These are phyloP conservation scores for Fratercula arctica DNA, from an alignment of 2,797 vertebrate genomes.

Conservation along the genomic window DNA sequence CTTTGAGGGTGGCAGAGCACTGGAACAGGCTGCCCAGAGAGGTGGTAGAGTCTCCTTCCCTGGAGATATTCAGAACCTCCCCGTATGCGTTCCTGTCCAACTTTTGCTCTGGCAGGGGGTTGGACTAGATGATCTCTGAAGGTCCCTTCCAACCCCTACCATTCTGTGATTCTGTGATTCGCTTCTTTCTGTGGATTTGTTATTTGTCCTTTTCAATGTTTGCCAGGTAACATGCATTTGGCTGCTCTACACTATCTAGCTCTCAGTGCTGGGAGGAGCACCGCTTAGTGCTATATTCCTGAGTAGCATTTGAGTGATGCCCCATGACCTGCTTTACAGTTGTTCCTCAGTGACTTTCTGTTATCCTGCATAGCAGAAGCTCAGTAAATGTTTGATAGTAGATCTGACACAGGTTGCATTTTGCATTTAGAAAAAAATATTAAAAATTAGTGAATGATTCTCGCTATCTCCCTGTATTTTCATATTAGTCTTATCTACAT, in stretches of 20 bases:
- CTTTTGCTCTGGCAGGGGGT: background rate
- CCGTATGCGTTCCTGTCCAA: background rate
- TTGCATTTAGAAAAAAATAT: background rate
- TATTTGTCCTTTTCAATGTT: background rate
- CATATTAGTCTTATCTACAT: background rate
- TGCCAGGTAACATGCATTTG: background rate
- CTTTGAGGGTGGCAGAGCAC: background rate
- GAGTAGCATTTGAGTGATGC: background rate
- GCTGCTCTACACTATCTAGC: background rate
- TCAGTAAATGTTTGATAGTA: background rate
- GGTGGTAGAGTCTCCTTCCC: background rate
- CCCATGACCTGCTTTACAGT: rapidly evolving
- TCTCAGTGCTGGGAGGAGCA: background rate
- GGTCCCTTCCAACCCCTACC: background rate
- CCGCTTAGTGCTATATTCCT: background rate
- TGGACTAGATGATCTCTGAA: background rate
- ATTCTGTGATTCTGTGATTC: background rate
- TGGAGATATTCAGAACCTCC: background rate
- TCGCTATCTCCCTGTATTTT: background rate
- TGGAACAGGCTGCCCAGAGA: background rate
- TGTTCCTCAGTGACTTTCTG: background rate
- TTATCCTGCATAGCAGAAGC: background rate
- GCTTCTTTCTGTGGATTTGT: background rate
- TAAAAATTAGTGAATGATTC: background rate
- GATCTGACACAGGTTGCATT: background rate